Conservation (phyloP, 2,888 invertebrate genomes). For the Himalopsyche anomala region DNA sequence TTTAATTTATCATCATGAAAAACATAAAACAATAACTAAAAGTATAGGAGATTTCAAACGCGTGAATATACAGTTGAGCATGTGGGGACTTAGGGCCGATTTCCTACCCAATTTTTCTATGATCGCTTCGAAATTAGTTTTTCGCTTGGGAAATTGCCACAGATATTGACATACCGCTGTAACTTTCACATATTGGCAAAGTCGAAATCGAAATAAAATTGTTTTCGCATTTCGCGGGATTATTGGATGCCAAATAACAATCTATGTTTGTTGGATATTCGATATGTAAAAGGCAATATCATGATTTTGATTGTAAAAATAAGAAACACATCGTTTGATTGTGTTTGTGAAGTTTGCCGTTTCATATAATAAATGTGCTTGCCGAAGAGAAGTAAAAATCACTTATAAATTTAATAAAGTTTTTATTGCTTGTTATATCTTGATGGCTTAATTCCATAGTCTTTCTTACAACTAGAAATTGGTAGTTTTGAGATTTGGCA, state of each 20-base stretch:
- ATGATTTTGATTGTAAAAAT: slow-evolving; percentile 5
- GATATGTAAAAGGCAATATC: slow-evolving; percentile 31
- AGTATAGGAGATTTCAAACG: neutral
- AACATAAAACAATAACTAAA: too few species aligned
- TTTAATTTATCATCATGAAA: too few species aligned
- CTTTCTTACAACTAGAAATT: too few species aligned
- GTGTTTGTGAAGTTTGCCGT: neutral
- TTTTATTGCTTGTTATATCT: too few species aligned
- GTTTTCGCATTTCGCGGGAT: slow-evolving; percentile 56
- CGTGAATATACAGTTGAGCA: neutral
- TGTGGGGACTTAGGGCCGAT: neutral
- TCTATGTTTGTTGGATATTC: slow-evolving; percentile 56
- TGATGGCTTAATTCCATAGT: too few species aligned
- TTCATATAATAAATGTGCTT: too few species aligned
- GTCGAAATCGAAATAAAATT: slow-evolving; percentile 64
- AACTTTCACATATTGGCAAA: slow-evolving; percentile 64
- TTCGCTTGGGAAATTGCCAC: slow-evolving; percentile 59
- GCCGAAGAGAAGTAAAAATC: too few species aligned
- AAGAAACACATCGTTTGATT: slow-evolving; percentile 1
- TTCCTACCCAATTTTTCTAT: slow-evolving; percentile 59
- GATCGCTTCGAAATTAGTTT: slow-evolving; percentile 65
- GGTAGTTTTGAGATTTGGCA: too few species aligned
- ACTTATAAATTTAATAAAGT: too few species aligned
- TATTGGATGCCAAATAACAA: slow-evolving; percentile 63
- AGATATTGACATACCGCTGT: slow-evolving; percentile 51